Conservation (phyloP, 2,113 vertebrate genomes). For the Neotragus pygmaeus region DNA sequence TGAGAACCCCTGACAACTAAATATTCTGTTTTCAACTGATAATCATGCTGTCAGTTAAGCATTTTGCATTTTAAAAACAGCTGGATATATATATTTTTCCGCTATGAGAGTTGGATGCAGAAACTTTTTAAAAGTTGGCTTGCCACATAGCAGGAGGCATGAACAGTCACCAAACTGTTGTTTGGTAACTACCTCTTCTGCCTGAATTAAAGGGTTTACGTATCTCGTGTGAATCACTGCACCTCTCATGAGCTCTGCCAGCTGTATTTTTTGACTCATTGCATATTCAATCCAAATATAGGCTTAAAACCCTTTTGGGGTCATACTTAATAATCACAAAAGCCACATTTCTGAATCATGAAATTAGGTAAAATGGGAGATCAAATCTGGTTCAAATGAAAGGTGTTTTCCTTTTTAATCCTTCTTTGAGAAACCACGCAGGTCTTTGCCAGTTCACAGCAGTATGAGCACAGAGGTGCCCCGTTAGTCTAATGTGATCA, state of each 20-base stretch:
- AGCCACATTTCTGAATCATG: background rate
- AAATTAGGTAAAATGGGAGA: slow-evolving; percentile 30
- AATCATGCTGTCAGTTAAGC: slow-evolving; percentile 51
- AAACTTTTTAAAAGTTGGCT: background rate
- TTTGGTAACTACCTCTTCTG: background rate
- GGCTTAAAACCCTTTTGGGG: background rate
- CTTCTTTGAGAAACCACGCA: background rate
- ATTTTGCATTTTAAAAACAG: slow-evolving; percentile 46
- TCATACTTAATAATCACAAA: slow-evolving; percentile 12
- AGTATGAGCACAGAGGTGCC: background rate
- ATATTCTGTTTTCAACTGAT: slow-evolving; percentile 36
- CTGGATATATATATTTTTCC: slow-evolving; percentile 11
- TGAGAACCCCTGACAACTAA: slow-evolving; percentile 38
- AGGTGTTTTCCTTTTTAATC: background rate
- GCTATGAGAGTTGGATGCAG: background rate
- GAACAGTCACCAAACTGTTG: background rate
- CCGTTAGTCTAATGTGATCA: background rate
- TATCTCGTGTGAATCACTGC: background rate
- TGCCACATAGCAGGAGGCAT: background rate
- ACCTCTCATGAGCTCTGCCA: background rate
- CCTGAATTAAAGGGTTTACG: background rate
- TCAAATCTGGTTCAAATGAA: slow-evolving; percentile 16
- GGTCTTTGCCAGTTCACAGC: background rate
- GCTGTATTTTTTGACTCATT: slow-evolving; percentile 13
- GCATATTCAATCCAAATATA: slow-evolving; percentile 2